These are phyloP conservation scores for Drosophila rellima DNA, from an alignment of 2,888 invertebrate genomes.

Conservation along the genomic window DNA sequence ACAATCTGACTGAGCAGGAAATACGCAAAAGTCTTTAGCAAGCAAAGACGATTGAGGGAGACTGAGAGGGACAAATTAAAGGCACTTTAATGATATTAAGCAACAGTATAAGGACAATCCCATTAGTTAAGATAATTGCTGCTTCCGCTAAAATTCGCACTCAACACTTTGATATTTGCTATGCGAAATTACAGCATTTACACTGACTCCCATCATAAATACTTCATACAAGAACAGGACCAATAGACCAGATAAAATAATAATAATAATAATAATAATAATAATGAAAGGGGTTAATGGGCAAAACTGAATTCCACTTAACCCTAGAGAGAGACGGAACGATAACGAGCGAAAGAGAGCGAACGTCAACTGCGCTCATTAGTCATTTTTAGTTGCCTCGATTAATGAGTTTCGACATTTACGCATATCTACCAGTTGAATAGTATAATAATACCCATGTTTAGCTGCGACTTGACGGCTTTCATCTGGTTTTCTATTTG, in stretches of 20 bases:
- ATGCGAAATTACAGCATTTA: conserved; percentile 11
- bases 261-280: too few species aligned
- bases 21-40: conserved; percentile 49
- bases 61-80: neutral
- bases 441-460: conserved; percentile 27
- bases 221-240: too few species aligned
- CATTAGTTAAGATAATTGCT: conserved; percentile 5
- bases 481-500: conserved; percentile 48
- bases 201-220: conserved; percentile 6
- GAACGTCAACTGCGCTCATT: conserved; percentile 56
- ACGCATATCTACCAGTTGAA: conserved; percentile 51
- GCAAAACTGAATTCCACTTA: neutral
- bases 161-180: neutral
- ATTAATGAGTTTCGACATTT: conserved; percentile 79
- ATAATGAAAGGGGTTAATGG: neutral
- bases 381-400: conserved; percentile 78
- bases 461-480: conserved; percentile 8
- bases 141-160: conserved; percentile 10
- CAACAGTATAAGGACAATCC: neutral
- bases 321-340: neutral
- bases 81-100: conserved; percentile 10
- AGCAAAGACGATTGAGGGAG: conserved; percentile 6
- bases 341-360: conserved; percentile 12
- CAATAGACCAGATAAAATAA: too few species aligned
- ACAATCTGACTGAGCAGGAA: conserved; percentile 76